These are phyloP conservation scores for Albula goreensis DNA, from an alignment of 2,113 vertebrate species.

Conservation along the genomic window DNA sequence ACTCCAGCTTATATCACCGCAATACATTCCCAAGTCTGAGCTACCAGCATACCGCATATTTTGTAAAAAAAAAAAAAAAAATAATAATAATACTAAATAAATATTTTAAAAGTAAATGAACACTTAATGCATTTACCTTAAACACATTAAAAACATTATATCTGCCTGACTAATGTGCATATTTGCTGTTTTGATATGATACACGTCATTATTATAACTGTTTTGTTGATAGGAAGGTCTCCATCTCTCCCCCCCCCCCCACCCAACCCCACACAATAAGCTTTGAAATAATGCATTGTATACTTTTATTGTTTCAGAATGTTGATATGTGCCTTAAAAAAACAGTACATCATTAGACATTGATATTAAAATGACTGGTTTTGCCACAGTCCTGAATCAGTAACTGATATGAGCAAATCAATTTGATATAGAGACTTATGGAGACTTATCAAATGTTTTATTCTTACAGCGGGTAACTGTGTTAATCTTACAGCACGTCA, in stretches of 20 bases:
- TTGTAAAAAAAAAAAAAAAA: constrained; percentile 17
- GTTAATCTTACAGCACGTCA: constrained; percentile 26
- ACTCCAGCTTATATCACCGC: not conserved
- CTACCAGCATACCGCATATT: constrained; percentile 40
- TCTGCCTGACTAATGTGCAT: not conserved
- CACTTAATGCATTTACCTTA: not conserved
- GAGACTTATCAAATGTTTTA: constrained; percentile 32
- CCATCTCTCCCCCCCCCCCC: not conserved
- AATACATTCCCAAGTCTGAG: constrained; percentile 22
- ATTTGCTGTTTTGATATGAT: constrained; percentile 13
- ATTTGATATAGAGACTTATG: constrained; percentile 9
- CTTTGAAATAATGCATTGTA: not conserved
- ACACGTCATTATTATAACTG: constrained; percentile 14
- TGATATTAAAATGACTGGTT: not conserved
- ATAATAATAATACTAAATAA: too few relatives aligned
- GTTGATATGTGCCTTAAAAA: not conserved
- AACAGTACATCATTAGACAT: not conserved
- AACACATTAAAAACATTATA: not conserved
- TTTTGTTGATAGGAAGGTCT: not conserved
- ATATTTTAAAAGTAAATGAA: not conserved
- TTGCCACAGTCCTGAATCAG: not conserved
- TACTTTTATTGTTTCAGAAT: not conserved
- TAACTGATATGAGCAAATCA: constrained; percentile 15
- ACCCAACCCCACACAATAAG: not conserved
- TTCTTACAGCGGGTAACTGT: constrained; percentile 52